Evolutionary conservation across 2,113 vertebrate genomes (phyloP).

Genomic region (Mobula birostris): DNA sequence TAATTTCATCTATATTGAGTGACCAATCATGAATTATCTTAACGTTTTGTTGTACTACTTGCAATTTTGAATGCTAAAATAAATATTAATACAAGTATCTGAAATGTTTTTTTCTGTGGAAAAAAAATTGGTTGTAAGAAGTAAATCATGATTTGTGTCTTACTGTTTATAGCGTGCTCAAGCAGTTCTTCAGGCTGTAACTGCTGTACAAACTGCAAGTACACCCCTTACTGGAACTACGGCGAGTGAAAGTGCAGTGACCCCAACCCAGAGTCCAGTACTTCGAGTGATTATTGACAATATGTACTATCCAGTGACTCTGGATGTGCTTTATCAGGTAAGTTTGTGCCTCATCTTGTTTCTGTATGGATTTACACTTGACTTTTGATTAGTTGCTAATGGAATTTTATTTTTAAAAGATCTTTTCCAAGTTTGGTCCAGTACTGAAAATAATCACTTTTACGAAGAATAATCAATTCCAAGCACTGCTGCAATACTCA

Average conservation of each 20-base stretch:
- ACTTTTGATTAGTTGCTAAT: constrained; percentile 16
- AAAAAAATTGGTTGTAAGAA: neutral
- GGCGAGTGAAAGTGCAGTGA: constrained; percentile 75
- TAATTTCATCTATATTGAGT: no score
- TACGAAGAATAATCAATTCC: constrained; percentile 98
- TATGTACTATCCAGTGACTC: constrained; percentile 96
- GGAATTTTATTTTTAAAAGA: constrained; percentile 60
- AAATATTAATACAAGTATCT: neutral
- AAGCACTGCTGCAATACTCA: constrained; percentile 90
- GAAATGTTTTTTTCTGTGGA: neutral
- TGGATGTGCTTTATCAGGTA: constrained; percentile 97
- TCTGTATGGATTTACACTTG: neutral
- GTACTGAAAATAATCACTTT: constrained; percentile 99
- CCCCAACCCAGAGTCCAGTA: constrained; percentile 84
- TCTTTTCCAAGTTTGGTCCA: constrained; percentile 97
- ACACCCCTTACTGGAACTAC: constrained; percentile 74
- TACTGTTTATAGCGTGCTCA: constrained; percentile 67
- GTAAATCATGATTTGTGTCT: constrained; percentile 24
- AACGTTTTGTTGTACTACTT: no score
- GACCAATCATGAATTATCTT: no score
- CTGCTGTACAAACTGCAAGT: constrained; percentile 78
- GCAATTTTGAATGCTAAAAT: no score
- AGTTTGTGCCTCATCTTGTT: constrained; percentile 41
- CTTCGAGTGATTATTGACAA: constrained; percentile 97
- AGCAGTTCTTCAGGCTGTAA: constrained; percentile 80